Percentiles rank a stretch among this genome's conserved stretches.
phyloP scores from a whole-genome alignment of 2,113 vertebrate species.

The Bettongia penicillata region DNA sequence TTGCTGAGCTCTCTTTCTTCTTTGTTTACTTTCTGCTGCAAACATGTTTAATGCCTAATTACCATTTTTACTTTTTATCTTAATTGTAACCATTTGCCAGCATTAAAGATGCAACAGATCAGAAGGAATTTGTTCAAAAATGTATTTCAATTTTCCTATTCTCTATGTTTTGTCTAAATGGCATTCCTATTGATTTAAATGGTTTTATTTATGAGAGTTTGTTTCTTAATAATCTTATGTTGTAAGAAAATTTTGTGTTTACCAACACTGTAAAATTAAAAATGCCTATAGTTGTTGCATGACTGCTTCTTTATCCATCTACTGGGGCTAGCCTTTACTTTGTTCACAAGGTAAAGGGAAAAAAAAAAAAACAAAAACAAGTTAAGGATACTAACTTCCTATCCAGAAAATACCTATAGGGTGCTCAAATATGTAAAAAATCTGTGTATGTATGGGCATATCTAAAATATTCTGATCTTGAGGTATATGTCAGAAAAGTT shows the following conservation, averaged over 20 bases:
- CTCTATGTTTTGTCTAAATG: slow-evolving; percentile 66
- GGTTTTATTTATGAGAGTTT: slow-evolving; percentile 48
- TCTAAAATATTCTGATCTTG: background rate
- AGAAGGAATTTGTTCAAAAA: slow-evolving; percentile 62
- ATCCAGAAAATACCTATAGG: background rate
- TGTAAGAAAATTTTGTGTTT: background rate
- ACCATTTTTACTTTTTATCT: slow-evolving; percentile 77
- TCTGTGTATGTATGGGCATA: background rate
- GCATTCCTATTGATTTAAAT: slow-evolving; percentile 37
- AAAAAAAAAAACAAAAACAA: background rate
- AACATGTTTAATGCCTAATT: slow-evolving; percentile 80
- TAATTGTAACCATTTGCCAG: slow-evolving; percentile 78
- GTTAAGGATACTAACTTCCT: background rate
- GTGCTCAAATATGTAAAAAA: background rate
- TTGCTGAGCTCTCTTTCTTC: slow-evolving; percentile 77
- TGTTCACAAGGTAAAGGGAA: slow-evolving; percentile 4
- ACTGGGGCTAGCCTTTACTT: background rate
- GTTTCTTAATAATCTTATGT: background rate
- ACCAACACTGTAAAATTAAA: background rate
- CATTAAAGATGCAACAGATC: slow-evolving; percentile 72
- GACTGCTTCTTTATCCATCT: background rate
- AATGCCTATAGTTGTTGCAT: background rate
- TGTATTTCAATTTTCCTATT: slow-evolving; percentile 71
- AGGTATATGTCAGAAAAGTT: background rate
- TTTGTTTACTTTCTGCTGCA: slow-evolving; percentile 75